These are phyloP conservation scores for Chelon auratus DNA, from an alignment of 2,797 vertebrate species.

Conservation along the genomic window DNA sequence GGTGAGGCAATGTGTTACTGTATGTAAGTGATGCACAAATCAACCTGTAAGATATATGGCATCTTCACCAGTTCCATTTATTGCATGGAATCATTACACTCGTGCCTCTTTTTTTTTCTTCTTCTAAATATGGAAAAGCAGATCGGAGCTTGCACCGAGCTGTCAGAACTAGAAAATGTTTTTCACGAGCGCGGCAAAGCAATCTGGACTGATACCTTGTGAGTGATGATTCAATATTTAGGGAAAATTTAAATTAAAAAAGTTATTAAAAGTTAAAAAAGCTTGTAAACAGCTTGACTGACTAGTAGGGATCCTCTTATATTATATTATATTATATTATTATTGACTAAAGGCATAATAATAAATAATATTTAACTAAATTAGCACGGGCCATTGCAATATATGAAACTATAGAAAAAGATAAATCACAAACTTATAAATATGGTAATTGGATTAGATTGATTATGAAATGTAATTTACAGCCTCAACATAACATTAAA, in stretches of 20 bases:
- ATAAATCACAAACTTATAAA: conserved; percentile 55
- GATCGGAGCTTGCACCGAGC: conserved; percentile 6
- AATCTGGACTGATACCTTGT: neutral
- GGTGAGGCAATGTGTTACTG: conserved; percentile 39
- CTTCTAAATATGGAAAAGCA: conserved; percentile 21
- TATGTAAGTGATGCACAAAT: conserved; percentile 58
- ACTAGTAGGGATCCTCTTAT: neutral
- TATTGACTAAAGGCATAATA: neutral
- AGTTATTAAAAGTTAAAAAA: no score
- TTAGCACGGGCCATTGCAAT: conserved; percentile 14
- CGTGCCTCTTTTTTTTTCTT: conserved; percentile 2
- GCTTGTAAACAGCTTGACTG: no score
- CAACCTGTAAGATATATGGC: conserved; percentile 39
- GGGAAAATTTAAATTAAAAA: neutral
- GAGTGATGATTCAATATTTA: neutral
- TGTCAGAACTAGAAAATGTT: conserved; percentile 15
- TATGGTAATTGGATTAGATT: conserved; percentile 46
- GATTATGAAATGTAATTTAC: conserved; percentile 44
- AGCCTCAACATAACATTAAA: conserved; percentile 40
- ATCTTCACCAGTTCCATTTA: conserved; percentile 25
- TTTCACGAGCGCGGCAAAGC: conserved; percentile 4
- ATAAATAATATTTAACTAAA: neutral
- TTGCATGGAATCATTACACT: conserved; percentile 26
- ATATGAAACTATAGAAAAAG: conserved; percentile 27
- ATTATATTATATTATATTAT: conserved; percentile 28